Evolutionary conservation across 2,888 invertebrate species (phyloP).

Genomic region (Augiades crinisus): DNA sequence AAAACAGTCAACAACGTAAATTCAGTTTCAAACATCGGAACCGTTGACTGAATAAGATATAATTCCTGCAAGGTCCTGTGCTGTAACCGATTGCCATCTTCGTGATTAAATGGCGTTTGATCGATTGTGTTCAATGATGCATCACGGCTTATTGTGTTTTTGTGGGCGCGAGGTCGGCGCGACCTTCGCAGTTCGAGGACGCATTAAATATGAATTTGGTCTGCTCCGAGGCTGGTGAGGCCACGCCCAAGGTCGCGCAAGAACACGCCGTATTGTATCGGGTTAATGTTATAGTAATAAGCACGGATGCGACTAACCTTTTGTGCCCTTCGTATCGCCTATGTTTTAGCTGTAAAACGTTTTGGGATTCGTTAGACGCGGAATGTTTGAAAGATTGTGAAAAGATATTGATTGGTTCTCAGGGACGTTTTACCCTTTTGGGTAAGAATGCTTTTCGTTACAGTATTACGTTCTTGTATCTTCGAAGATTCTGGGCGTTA

Average conservation of each 20-base stretch:
- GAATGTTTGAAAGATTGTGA: too few species aligned
- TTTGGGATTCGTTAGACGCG: too few species aligned
- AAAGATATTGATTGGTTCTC: too few species aligned
- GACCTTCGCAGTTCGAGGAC: slow-evolving; percentile 20
- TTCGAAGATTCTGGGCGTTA: too few species aligned
- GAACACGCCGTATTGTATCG: slow-evolving; percentile 6
- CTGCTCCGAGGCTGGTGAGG: slow-evolving; percentile 15
- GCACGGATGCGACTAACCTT: background rate
- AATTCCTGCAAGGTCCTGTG: slow-evolving; percentile 3
- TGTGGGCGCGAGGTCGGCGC: slow-evolving; percentile 13
- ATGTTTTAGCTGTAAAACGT: too few species aligned
- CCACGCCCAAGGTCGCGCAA: slow-evolving; percentile 9
- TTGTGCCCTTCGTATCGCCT: too few species aligned
- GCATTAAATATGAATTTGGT: slow-evolving; percentile 25
- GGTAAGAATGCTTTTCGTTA: too few species aligned
- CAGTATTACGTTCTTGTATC: too few species aligned
- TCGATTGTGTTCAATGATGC: slow-evolving; percentile 23
- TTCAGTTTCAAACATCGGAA: too few species aligned
- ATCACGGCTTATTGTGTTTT: slow-evolving; percentile 24
- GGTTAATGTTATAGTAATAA: background rate
- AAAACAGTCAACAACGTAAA: too few species aligned
- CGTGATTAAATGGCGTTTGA: slow-evolving; percentile 12
- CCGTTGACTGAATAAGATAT: background rate
- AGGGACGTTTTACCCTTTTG: too few species aligned
- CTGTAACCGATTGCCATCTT: slow-evolving; percentile 12